Conservation (phyloP, 2,797 vertebrate species). For the Eulemur coronatus region DNA sequence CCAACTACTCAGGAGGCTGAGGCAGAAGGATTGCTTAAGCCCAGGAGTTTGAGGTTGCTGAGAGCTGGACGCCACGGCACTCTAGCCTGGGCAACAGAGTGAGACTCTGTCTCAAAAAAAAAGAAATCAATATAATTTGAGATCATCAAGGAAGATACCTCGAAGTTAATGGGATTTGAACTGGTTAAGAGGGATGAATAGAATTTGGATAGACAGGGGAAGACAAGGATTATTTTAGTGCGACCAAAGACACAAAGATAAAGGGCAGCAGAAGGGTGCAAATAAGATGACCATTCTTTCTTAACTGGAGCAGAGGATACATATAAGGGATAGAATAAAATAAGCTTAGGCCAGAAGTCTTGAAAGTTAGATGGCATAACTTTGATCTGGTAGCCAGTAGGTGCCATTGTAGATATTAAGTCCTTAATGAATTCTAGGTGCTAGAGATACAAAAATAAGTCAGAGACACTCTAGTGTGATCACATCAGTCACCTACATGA, state of each 20-base stretch:
- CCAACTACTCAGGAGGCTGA: too few species aligned
- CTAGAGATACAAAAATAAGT: neutral
- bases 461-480: neutral
- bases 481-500: neutral
- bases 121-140: neutral
- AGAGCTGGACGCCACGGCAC: too few species aligned
- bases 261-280: neutral
- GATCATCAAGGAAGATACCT: neutral
- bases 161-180: neutral
- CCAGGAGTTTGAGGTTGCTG: too few species aligned
- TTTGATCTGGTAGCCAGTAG: neutral
- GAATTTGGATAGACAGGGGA: neutral
- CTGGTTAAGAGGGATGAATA: neutral
- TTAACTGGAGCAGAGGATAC: neutral
- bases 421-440: neutral
- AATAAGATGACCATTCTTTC: neutral
- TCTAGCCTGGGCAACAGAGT: too few species aligned
- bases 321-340: neutral
- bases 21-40: too few species aligned
- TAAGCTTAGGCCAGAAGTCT: neutral
- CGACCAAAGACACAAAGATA: neutral
- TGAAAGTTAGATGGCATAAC: neutral
- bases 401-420: neutral
- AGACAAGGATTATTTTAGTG: neutral
- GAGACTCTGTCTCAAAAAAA: too few species aligned